Percentiles rank a stretch among this genome's conserved stretches.
These are phyloP conservation scores for Coptotermes formosanus DNA, from an alignment of 1,140 invertebrate species.

Conservation along the genomic window DNA sequence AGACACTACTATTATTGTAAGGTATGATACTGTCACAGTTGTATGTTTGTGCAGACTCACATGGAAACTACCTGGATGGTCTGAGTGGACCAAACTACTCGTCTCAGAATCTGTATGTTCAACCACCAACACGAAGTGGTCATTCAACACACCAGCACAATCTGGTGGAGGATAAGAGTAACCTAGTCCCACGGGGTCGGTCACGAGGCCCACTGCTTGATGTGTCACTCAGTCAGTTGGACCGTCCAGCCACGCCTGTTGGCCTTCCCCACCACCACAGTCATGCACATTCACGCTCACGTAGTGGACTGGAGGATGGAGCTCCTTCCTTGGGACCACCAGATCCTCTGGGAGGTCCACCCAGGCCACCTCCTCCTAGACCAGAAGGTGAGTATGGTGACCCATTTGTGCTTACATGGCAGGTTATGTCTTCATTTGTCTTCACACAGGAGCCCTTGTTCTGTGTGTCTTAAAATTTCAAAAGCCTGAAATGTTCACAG, in stretches of 20 bases:
- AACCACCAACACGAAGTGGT: constrained; percentile 71
- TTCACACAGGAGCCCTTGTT: too few relatives aligned
- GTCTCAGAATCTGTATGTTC: constrained; percentile 88
- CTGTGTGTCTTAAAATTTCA: too few relatives aligned
- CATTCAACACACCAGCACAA: constrained; percentile 36
- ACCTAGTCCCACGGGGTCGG: constrained; percentile 64
- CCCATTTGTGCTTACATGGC: too few relatives aligned
- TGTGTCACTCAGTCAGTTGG: constrained; percentile 63
- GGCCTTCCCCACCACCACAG: constrained; percentile 42
- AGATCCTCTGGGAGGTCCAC: constrained; percentile 56
- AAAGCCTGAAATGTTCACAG: too few relatives aligned
- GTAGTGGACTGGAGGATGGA: constrained; percentile 41
- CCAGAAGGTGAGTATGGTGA: constrained; percentile 61
- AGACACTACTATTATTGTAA: too few relatives aligned
- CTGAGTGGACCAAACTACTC: constrained; percentile 63
- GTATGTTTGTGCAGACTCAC: constrained; percentile 35
- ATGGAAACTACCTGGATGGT: constrained; percentile 42
- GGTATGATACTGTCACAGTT: constrained; percentile 18
- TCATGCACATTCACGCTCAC: constrained; percentile 41
- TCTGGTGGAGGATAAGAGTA: constrained; percentile 64
- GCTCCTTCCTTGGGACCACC: constrained; percentile 28
- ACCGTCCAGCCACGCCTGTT: constrained; percentile 49
- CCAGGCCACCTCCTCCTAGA: constrained; percentile 82
- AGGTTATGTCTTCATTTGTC: too few relatives aligned
- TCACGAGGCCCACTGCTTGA: constrained; percentile 67